Evolutionary conservation across 2,888 invertebrate genomes (phyloP), one percentile per base, ranked within the genome.

Genomic region (Cephalotes varians): DNA sequence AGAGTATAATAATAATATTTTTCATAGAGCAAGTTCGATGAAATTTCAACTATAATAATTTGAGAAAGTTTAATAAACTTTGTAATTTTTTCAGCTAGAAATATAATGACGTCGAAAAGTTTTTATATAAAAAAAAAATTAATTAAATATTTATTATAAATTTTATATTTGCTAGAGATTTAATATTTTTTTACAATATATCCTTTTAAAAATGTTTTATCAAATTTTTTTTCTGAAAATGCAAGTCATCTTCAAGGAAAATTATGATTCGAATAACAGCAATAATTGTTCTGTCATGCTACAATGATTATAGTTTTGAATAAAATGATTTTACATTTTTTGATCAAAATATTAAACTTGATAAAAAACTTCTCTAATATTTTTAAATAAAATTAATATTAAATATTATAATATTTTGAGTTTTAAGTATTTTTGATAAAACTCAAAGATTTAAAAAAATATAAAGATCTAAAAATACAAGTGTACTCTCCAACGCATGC

Each of bases 171-270:
- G 15, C 2, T 31, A 1, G 5, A 44, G n/a, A 31, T 60, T 60
- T 44, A 0, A 60, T 40, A 21, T 44, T 60, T 60, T 34, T 9
- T 40, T 31, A 25, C 49, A 34, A 64, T 28, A 54, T 37, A 12
- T 12, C 7, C 6, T 47, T n/a, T 47, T 10, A 47, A 65, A 25
- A 74, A 25, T 74, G 37, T 74, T n/a, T n/a, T 74, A 74, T 74
- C 65, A 47, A 47, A 28, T 25, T 21, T 12, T 64, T 47, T 47
- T 25, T 7, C 2, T 34, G 12, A 49, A 64, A 74, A 47, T 21
- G 15, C 64, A 25, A 34, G 18, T 74, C 65, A 74, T 25, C 34
- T n/a, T 74, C 25, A 34, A 65, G 18, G n/a, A 49, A 49, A 65
- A 34, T 64, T 25, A 25, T 47, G 64, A 64, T 51, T 34, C 10